phyloP scores from a whole-genome alignment of 2,113 vertebrate genomes.

The Prinia subflava region DNA sequence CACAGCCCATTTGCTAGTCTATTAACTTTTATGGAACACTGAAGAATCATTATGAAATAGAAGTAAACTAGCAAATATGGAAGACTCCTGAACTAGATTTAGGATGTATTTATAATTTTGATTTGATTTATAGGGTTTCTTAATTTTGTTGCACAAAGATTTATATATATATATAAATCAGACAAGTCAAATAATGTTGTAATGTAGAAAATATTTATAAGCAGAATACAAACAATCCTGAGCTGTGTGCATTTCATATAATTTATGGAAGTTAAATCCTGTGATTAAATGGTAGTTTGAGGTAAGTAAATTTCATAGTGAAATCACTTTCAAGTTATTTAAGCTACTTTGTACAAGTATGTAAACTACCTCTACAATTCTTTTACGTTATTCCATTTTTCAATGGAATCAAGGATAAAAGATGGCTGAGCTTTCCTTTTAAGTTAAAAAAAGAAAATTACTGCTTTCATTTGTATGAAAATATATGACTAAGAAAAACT shows the following conservation, averaged over 20 bases:
- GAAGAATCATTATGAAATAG: conserved; percentile 2
- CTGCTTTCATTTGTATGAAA: neutral
- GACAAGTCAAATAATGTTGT: neutral
- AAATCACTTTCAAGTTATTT: neutral
- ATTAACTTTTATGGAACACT: conserved; percentile 33
- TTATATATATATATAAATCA: neutral
- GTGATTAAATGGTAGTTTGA: neutral
- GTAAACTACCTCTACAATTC: neutral
- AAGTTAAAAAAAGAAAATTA: neutral
- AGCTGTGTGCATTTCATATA: neutral
- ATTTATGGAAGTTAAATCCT: neutral
- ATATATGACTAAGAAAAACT: neutral
- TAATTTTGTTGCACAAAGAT: neutral
- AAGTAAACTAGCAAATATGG: neutral
- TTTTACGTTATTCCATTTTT: neutral
- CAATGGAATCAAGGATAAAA: neutral
- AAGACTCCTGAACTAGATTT: neutral
- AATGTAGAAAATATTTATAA: neutral
- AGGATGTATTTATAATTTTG: neutral
- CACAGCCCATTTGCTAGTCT: conserved; percentile 11
- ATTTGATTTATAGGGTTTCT: neutral
- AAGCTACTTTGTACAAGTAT: neutral
- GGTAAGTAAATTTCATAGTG: neutral
- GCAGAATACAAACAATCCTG: neutral
- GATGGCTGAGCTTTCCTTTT: neutral